Percentiles rank a stretch among this genome's conserved stretches.
phyloP scores from a whole-genome alignment of 2,113 vertebrate genomes.

The Oncorhynchus nerka region DNA sequence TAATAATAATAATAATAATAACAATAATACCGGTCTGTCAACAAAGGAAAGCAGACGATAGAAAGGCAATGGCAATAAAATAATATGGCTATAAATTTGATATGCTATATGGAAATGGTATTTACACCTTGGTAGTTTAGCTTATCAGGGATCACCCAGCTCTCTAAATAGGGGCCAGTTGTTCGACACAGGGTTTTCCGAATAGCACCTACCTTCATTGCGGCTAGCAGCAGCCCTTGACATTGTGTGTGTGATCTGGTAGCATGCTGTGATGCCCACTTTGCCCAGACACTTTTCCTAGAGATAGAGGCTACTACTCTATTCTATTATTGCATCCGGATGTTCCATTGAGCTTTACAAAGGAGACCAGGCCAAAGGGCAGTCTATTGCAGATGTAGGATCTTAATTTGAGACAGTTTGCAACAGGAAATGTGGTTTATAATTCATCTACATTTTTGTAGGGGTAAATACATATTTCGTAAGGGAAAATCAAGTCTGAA shows the following conservation, averaged over 20 bases:
- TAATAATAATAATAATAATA: too few relatives aligned
- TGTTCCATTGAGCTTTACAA: neutral
- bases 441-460: too few relatives aligned
- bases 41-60: neutral
- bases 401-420: neutral
- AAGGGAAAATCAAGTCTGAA: too few relatives aligned
- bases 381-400: neutral
- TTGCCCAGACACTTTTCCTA: neutral
- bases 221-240: neutral
- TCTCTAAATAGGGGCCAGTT: neutral
- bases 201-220: neutral
- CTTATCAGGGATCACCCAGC: constrained; percentile 6
- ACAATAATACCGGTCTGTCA: neutral
- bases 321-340: neutral
- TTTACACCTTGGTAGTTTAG: neutral
- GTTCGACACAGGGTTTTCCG: neutral
- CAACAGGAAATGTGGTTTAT: too few relatives aligned
- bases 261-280: neutral
- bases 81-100: neutral
- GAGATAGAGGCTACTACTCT: neutral
- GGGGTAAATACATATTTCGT: too few relatives aligned
- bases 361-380: neutral
- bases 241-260: constrained; percentile 4
- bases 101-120: constrained; percentile 21
- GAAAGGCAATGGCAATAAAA: constrained; percentile 11